Evolutionary conservation across 2,113 vertebrate species (phyloP).

Genomic region (Cheilinus undulatus): DNA sequence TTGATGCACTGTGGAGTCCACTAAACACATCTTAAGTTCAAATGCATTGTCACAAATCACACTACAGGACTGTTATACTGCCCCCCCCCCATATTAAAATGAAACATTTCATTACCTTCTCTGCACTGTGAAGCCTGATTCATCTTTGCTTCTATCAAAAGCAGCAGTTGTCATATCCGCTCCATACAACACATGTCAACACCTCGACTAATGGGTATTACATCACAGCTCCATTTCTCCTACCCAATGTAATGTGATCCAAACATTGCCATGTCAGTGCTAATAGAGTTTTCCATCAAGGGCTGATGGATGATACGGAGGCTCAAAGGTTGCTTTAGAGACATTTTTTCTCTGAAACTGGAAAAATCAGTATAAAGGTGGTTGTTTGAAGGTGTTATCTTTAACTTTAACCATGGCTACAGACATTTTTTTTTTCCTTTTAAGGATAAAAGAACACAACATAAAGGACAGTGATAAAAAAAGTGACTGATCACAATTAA

Average conservation of each 20-base stretch:
- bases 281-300: slow-evolving; percentile 44
- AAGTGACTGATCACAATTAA: too few relatives aligned
- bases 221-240: slow-evolving; percentile 31
- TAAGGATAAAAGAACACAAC: too few relatives aligned
- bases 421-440: too few relatives aligned
- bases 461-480: too few relatives aligned
- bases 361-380: background rate
- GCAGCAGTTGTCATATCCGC: slow-evolving; percentile 16
- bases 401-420: slow-evolving; percentile 9
- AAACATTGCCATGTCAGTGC: slow-evolving; percentile 32
- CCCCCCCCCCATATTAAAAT: slow-evolving; percentile 3
- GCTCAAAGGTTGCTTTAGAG: slow-evolving; percentile 9
- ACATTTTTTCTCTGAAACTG: slow-evolving; percentile 9
- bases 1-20: too few relatives aligned
- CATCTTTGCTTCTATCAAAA: slow-evolving; percentile 4
- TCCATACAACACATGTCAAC: slow-evolving; percentile 25
- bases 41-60: too few relatives aligned
- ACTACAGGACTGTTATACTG: too few relatives aligned
- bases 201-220: slow-evolving; percentile 34
- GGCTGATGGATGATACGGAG: slow-evolving; percentile 37
- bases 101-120: background rate
- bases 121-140: background rate
- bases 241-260: slow-evolving; percentile 14
- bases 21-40: too few relatives aligned
- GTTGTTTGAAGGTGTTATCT: slow-evolving; percentile 7